Conservation (phyloP, 2,888 invertebrate species). For the Odiellus spinosus region DNA sequence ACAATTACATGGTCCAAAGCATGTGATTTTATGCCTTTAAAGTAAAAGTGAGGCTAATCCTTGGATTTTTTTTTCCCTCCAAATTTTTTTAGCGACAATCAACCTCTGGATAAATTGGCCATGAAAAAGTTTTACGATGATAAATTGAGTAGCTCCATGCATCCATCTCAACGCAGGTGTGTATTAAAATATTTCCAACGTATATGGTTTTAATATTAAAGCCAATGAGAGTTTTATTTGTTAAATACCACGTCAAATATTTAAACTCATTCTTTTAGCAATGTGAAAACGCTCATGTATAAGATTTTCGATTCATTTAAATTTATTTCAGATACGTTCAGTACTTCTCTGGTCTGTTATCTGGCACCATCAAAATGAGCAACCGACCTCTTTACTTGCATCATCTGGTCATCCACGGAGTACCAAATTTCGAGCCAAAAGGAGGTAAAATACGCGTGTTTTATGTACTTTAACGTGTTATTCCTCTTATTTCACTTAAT, state of each 20-base stretch:
- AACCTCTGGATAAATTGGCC: constrained; percentile 73
- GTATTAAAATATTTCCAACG: constrained; percentile 1
- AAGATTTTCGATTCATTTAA: neutral
- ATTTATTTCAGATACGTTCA: constrained; percentile 70
- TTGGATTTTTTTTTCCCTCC: no score
- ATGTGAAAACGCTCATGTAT: neutral
- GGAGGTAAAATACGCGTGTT: no score
- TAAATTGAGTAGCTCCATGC: constrained; percentile 49
- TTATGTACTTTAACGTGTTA: no score
- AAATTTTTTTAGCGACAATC: constrained; percentile 36
- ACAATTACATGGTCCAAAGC: no score
- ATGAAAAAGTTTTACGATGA: constrained; percentile 81
- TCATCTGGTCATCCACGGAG: constrained; percentile 67
- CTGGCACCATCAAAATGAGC: constrained; percentile 75
- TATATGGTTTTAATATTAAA: no score
- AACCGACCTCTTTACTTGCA: constrained; percentile 69
- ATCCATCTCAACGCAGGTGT: constrained; percentile 59
- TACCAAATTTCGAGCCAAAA: constrained; percentile 47
- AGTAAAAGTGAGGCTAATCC: no score
- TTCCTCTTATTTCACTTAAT: no score
- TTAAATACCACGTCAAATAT: neutral
- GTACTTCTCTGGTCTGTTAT: constrained; percentile 76
- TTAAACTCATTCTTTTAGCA: neutral
- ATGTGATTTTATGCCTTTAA: no score
- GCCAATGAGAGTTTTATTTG: no score